phyloP scores from a whole-genome alignment of 1,140 invertebrate genomes.

The Atta colombica region DNA sequence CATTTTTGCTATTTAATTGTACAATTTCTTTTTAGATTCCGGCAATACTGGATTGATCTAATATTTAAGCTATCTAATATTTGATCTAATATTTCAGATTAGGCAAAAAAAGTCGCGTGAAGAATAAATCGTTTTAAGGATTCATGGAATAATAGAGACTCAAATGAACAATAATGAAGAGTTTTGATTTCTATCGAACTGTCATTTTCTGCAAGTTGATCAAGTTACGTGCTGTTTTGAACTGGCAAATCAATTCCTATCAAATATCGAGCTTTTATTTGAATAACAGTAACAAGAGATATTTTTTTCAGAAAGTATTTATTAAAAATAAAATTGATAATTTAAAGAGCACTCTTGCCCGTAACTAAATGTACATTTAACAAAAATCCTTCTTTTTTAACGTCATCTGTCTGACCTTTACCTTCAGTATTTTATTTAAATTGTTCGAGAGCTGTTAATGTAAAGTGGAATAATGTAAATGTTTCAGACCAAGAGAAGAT shows the following conservation, averaged over 20 bases:
- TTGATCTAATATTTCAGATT: not conserved
- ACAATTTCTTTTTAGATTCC: no score
- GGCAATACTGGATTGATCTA: not conserved
- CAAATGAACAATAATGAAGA: not conserved
- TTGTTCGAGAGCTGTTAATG: not conserved
- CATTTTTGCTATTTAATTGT: no score
- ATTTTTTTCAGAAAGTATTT: not conserved
- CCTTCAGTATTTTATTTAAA: slow-evolving; percentile 18
- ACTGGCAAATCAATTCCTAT: not conserved
- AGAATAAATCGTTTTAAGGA: not conserved
- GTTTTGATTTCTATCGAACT: not conserved
- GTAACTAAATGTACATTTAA: not conserved
- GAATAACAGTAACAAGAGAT: no score
- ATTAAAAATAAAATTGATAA: not conserved
- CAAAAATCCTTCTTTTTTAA: not conserved
- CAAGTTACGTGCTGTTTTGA: slow-evolving; percentile 3
- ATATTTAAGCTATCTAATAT: not conserved
- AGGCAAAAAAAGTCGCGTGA: not conserved
- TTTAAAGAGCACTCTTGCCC: not conserved
- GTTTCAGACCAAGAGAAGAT: slow-evolving; percentile 83
- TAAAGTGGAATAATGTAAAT: slow-evolving; percentile 31
- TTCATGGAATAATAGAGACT: not conserved
- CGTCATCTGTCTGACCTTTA: no score
- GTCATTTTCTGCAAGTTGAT: not conserved
- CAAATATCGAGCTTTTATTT: not conserved